These are phyloP conservation scores for Parnassius orleans DNA, from an alignment of 2,888 invertebrate genomes.

Conservation along the genomic window DNA sequence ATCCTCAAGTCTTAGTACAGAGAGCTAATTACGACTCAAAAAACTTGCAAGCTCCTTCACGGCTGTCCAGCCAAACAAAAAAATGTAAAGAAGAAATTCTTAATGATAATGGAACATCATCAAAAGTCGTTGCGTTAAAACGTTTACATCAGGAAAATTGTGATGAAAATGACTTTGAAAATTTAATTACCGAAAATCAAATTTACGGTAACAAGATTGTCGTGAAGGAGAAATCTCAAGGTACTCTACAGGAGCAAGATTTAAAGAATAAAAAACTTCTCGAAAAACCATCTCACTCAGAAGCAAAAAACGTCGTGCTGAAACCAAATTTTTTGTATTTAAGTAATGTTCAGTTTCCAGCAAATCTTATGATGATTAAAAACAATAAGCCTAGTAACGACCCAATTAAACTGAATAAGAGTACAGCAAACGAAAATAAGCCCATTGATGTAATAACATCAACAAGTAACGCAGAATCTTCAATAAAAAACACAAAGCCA, in stretches of 20 bases:
- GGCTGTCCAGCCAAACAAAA: conserved; percentile 63
- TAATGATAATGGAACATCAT: conserved; percentile 52
- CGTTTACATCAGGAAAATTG: conserved; percentile 72
- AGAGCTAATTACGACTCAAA: conserved; percentile 67
- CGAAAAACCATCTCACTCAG: conserved; percentile 49
- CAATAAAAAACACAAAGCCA: conserved; percentile 39
- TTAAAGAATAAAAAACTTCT: conserved; percentile 50
- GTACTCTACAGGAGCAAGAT: conserved; percentile 65
- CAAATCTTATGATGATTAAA: conserved; percentile 74
- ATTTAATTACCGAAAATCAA: conserved; percentile 78
- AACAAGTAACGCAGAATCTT: conserved; percentile 38
- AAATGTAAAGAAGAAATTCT: conserved; percentile 66
- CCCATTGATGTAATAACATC: conserved; percentile 29
- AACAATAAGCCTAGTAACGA: conserved; percentile 57
- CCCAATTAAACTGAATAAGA: conserved; percentile 44
- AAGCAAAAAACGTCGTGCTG: conserved; percentile 61
- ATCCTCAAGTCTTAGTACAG: conserved; percentile 64
- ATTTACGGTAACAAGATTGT: conserved; percentile 80
- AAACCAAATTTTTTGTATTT: conserved; percentile 73
- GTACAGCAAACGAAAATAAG: conserved; percentile 54
- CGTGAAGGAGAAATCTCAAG: conserved; percentile 77
- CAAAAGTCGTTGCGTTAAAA: conserved; percentile 74
- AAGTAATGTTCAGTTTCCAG: conserved; percentile 69
- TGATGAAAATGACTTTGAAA: conserved; percentile 78
- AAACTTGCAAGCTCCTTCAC: conserved; percentile 77